A percentile compares a stretch with the other conserved stretches of the same genome.
Evolutionary conservation across 2,113 vertebrate genomes (phyloP).

Genomic region (Poecile atricapillus): DNA sequence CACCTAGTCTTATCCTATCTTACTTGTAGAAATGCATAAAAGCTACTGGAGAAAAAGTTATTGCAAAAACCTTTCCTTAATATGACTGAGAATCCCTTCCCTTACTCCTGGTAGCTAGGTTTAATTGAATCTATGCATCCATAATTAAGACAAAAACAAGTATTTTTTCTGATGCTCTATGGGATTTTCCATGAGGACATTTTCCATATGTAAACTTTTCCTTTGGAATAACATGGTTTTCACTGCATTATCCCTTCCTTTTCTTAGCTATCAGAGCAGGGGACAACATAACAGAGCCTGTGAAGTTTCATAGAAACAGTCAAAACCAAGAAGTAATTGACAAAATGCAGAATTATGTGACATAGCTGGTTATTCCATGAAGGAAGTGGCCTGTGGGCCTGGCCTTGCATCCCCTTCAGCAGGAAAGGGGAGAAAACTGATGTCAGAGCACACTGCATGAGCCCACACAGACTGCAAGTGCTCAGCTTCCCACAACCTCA

Average conservation of each 20-base stretch:
- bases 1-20: neutral
- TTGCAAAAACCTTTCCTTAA: neutral
- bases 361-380: fast-evolving
- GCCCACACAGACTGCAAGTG: neutral
- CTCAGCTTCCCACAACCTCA: neutral
- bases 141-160: neutral
- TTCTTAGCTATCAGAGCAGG: neutral
- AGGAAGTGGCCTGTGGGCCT: fast-evolving
- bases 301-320: neutral
- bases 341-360: fast-evolving
- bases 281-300: neutral
- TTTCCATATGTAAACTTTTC: neutral
- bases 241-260: neutral
- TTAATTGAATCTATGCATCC: neutral
- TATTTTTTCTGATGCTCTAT: neutral
- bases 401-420: neutral
- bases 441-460: fast-evolving
- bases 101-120: neutral
- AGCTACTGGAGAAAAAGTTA: neutral
- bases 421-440: neutral
- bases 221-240: neutral
- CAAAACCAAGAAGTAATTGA: neutral
- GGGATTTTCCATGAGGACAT: neutral
- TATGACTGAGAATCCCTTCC: neutral
- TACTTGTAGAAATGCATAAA: neutral